Conservation (phyloP, 2,113 vertebrate species). For the Carollia perspicillata region DNA sequence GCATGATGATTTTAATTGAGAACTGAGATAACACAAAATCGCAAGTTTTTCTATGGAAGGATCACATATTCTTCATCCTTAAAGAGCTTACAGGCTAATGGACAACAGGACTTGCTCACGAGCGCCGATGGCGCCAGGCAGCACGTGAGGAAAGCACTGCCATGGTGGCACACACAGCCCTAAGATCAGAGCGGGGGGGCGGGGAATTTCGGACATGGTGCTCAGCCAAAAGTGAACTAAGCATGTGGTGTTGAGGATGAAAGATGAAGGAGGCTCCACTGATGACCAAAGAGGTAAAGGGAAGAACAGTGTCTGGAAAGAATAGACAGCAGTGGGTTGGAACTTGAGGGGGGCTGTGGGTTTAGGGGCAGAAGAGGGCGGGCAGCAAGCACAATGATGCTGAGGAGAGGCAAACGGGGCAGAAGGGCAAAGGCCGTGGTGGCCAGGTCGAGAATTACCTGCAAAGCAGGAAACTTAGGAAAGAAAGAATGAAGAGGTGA, state of each 20-base stretch:
- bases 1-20: not conserved
- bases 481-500: not conserved
- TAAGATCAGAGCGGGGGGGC: not conserved
- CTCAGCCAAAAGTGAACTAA: not conserved
- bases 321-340: not conserved
- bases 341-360: not conserved
- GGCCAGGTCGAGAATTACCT: not conserved
- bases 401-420: not conserved
- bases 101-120: not conserved
- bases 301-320: not conserved
- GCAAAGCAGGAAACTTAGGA: not conserved
- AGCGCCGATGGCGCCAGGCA: not conserved
- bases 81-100: not conserved
- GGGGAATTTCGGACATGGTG: not conserved
- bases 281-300: not conserved
- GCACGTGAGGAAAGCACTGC: not conserved
- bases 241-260: not conserved
- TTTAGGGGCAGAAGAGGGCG: not conserved
- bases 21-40: not conserved
- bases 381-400: rapidly evolving
- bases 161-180: not conserved
- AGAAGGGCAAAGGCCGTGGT: not conserved
- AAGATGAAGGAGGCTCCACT: not conserved
- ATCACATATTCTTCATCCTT: not conserved
- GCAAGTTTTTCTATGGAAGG: not conserved